phyloP scores from a whole-genome alignment of 2,888 invertebrate genomes.

The Volucella inanis region DNA sequence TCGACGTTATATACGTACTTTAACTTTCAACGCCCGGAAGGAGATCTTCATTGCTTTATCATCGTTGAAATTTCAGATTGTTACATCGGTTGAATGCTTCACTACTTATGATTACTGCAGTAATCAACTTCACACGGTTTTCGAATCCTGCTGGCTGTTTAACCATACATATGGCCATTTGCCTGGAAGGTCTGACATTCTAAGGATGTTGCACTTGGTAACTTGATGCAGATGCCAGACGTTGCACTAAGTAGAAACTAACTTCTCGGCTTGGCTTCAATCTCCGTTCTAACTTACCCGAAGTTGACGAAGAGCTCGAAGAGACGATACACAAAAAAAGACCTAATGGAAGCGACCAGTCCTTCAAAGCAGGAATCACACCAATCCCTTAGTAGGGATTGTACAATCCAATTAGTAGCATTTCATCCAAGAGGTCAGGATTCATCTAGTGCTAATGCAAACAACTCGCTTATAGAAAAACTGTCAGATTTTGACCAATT shows the following conservation, averaged over 20 bases:
- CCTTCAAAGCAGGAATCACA: conserved; percentile 8
- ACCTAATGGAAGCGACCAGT: conserved; percentile 2
- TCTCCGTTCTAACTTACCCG: neutral
- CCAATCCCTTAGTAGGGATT: too few species aligned
- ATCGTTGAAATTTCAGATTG: conserved; percentile 12
- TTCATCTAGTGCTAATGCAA: conserved; percentile 33
- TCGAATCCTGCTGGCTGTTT: neutral
- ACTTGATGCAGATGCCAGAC: neutral
- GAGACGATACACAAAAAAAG: neutral
- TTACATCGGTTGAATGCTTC: neutral
- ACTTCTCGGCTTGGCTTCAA: neutral
- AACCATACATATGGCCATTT: conserved; percentile 5
- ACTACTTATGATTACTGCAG: neutral
- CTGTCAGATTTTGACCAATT: neutral
- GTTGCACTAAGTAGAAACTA: neutral
- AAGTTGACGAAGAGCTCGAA: neutral
- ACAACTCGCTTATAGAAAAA: neutral
- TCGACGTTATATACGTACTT: neutral
- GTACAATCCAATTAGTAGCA: too few species aligned
- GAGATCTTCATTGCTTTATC: neutral
- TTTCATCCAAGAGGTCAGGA: conserved; percentile 24
- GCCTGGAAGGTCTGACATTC: neutral
- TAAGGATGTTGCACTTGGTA: neutral
- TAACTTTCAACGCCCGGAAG: conserved; percentile 43
- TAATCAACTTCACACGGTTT: neutral